Base-by-base conservation (phyloP, 2,888 invertebrate genomes). In the Chaitophorus viminalis region DNA sequence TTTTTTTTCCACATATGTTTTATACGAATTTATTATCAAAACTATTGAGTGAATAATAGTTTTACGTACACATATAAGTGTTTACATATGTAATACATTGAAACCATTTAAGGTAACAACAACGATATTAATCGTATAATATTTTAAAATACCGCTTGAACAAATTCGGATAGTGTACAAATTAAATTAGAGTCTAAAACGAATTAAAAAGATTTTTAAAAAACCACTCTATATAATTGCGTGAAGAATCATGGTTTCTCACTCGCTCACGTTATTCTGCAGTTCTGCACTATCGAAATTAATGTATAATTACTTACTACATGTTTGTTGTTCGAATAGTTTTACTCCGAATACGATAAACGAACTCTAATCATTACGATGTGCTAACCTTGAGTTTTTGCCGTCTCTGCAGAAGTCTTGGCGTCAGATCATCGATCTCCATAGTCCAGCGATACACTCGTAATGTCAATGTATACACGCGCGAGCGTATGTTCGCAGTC, bases 341-440 rank as follows among this genome's bases (percentile, higher is more conserved):
- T 31, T 39, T 72, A 17, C 33, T 33, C n/a, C 33, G 33, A n/a
- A 72, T 14, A 1, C 17, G 25, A 52, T 72, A 82, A 52, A 82
- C 25, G 33, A 72, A 82, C 17, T 33, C 31, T 75, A 75, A 68
- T 25, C 25, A 46, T 60, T 75, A 14, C 1, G 65, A 60, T 36
- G 29, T 36, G 17, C 60, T 36, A 31, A 68, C 84, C 75, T 84
- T 84, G 84, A 76, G 65, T 76, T 76, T 46, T n/a, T 29, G 39
- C 74, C 72, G 29, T 75, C 74, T 60, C 36, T 74, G 60, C 8
- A 29, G 29, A 84, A 86, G 70, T 78, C 78, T 77, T 70, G 70
- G 54, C 78, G 33, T 52, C 52, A 70, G 31, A 70, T 52, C 77
- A 85, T 85, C 85, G 85, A 86, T 86, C 85, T 75, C 54, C 36